Evolutionary conservation across 2,797 vertebrate genomes (phyloP).

Genomic region (Thaleichthys pacificus): DNA sequence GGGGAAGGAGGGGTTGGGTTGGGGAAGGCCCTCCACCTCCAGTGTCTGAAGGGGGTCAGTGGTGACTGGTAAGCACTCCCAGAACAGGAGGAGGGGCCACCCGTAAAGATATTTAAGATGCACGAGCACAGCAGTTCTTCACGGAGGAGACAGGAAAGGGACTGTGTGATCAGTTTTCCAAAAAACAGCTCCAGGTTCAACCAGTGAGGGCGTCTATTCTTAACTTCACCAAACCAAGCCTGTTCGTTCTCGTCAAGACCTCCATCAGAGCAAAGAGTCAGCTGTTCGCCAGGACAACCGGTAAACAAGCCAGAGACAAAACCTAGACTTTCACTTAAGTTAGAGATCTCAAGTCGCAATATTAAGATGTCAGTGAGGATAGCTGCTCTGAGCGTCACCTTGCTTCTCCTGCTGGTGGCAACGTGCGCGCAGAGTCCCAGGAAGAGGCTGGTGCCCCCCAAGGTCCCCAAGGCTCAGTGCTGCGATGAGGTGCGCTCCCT

Average conservation of each 20-base stretch:
- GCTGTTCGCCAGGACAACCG: slow-evolving; percentile 2
- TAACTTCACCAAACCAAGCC: slow-evolving; percentile 2
- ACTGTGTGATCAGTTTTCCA: slow-evolving; percentile 48
- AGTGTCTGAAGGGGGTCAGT: slow-evolving; percentile 62
- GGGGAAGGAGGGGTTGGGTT: slow-evolving; percentile 11
- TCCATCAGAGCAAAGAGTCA: slow-evolving; percentile 18
- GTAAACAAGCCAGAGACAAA: background rate
- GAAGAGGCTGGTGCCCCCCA: slow-evolving; percentile 59
- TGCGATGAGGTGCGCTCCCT: slow-evolving; percentile 87
- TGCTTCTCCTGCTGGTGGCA: slow-evolving; percentile 57
- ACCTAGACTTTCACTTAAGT: background rate
- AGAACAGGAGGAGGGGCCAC: slow-evolving; percentile 78
- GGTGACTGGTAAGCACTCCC: slow-evolving; percentile 55
- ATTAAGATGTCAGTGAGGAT: slow-evolving; percentile 44
- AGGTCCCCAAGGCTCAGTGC: slow-evolving; percentile 76
- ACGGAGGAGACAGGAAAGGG: slow-evolving; percentile 61
- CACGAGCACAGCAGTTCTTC: slow-evolving; percentile 65
- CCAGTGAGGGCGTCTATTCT: slow-evolving; percentile 16
- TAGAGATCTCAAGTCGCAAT: slow-evolving; percentile 39
- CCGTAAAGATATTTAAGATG: slow-evolving; percentile 92
- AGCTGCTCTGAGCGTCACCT: slow-evolving; percentile 47
- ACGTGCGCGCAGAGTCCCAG: slow-evolving; percentile 63
- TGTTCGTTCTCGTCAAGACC: slow-evolving; percentile 1
- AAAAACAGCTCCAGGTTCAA: slow-evolving; percentile 44
- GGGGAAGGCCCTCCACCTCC: slow-evolving; percentile 48